Evolutionary conservation across 1,140 invertebrate genomes (phyloP).

Genomic region (Drosophila albomicans): DNA sequence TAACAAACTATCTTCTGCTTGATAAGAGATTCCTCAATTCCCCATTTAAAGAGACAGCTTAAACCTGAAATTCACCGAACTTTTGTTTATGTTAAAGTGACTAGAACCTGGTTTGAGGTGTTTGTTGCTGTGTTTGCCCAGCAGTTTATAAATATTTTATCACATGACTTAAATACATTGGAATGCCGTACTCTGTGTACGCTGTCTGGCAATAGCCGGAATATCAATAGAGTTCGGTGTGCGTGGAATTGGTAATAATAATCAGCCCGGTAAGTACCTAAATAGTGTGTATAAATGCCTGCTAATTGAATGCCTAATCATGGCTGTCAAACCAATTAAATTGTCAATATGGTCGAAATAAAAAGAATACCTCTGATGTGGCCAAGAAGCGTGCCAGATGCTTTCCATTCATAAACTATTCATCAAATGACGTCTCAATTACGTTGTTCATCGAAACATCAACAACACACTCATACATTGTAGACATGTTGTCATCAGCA

Average conservation of each 20-base stretch:
- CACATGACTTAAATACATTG: slow-evolving; percentile 69
- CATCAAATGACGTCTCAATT: slow-evolving; percentile 53
- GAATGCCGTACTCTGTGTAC: slow-evolving; percentile 50
- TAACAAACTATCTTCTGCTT: neutral
- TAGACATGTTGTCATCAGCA: slow-evolving; percentile 61
- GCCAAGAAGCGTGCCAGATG: slow-evolving; percentile 42
- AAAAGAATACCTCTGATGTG: neutral
- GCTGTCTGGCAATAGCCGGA: slow-evolving; percentile 49
- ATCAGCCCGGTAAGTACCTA: slow-evolving; percentile 68
- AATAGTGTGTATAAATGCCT: slow-evolving; percentile 72
- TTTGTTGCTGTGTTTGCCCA: slow-evolving; percentile 32
- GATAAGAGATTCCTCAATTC: slow-evolving; percentile 10
- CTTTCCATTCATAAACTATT: slow-evolving; percentile 50
- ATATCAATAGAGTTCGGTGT: slow-evolving; percentile 62
- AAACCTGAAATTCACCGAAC: slow-evolving; percentile 21
- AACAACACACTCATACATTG: neutral
- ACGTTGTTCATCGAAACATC: slow-evolving; percentile 36
- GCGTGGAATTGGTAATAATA: slow-evolving; percentile 47
- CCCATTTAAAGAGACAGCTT: neutral
- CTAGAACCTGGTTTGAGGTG: slow-evolving; percentile 15
- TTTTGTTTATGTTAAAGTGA: neutral
- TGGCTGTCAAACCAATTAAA: slow-evolving; percentile 38
- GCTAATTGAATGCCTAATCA: slow-evolving; percentile 72
- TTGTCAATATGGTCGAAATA: slow-evolving; percentile 25
- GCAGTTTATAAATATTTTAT: slow-evolving; percentile 59